Base-by-base conservation (phyloP, 1,140 invertebrate genomes). In the Leptinotarsa texana region DNA sequence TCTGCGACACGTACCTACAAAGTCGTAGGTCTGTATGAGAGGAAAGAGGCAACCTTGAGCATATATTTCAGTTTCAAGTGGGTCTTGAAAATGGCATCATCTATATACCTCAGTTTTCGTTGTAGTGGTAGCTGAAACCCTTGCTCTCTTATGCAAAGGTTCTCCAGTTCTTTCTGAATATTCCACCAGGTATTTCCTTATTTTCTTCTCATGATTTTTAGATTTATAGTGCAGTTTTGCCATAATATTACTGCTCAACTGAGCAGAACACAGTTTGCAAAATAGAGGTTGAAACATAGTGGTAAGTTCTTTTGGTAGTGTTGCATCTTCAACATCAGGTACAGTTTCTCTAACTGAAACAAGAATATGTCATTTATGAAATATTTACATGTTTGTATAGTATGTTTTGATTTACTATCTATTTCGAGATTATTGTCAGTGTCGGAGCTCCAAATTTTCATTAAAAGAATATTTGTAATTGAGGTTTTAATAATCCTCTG, bases 171-270 rank as follows among this genome's bases (percentile, higher is more conserved):
- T 78, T 79, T 77, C 71, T 74, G 79, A 18, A 81, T 85, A 68
- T 66, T 81, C 83, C 4, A 83, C 79, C 48, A 88, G 74, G 82
- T 83, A 88, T 33, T 82, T 84, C 66, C 82, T 80, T 17, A 88
- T 83, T 66, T 86, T 85, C 51, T 86, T 86, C 71, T 87, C 85
- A 74, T 88, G 87, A 22, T 83, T 82, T 73, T 86, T 87, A 0
- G 86, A 87, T 72, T 86, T 82, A 72, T 88, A 88, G 69, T 88
- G 87, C 62, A 86, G 78, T 72, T 85, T 85, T 4, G 87, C 86
- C 24, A 82, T 83, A 49, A 81, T 82, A 68, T 83, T 82, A 2
- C 85, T 86, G 47, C 83, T 86, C 75, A 87, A 79, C 67, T 85
- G 80, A 0, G 78, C 71, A 47, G 80, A 77, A 78, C 87, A 88